phyloP scores from a whole-genome alignment of 2,113 vertebrate species.

The Reinhardtius hippoglossoides region DNA sequence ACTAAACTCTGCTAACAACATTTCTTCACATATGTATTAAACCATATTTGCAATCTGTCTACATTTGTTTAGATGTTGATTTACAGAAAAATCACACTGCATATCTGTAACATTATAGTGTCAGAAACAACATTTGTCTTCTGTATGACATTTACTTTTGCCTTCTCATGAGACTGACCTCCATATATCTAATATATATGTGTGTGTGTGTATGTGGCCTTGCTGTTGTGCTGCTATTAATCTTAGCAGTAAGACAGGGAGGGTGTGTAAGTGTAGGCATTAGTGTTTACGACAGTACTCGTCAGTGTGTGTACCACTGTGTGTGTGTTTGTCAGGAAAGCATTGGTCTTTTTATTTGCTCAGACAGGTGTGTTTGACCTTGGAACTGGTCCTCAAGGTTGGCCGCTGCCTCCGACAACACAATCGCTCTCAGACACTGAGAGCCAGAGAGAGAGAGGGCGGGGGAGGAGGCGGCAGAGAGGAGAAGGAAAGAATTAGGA shows the following conservation, averaged over 20 bases:
- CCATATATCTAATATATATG: no score
- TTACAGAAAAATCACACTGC: conserved; percentile 5
- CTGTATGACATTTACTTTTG: no score
- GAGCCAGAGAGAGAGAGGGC: conserved; percentile 3
- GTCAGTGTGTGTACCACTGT: background rate
- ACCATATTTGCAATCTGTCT: no score
- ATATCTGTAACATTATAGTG: background rate
- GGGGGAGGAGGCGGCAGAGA: conserved; percentile 2
- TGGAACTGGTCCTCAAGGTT: conserved; percentile 60
- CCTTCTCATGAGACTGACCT: no score
- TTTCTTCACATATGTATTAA: no score
- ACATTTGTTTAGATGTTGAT: conserved; percentile 14
- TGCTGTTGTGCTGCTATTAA: background rate
- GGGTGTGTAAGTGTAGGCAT: background rate
- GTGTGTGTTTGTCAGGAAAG: conserved; percentile 10
- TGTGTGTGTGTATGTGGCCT: background rate
- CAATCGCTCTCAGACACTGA: conserved; percentile 28
- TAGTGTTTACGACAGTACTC: conserved; percentile 4
- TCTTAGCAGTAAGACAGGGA: background rate
- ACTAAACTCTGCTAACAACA: no score
- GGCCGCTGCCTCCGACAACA: conserved; percentile 36
- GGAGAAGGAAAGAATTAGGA: conserved; percentile 20
- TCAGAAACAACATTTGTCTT: no score
- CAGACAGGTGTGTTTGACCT: conserved; percentile 56
- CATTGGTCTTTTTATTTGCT: conserved; percentile 21